Conservation (phyloP, 2,797 vertebrate genomes). For the Tapera naevia region DNA sequence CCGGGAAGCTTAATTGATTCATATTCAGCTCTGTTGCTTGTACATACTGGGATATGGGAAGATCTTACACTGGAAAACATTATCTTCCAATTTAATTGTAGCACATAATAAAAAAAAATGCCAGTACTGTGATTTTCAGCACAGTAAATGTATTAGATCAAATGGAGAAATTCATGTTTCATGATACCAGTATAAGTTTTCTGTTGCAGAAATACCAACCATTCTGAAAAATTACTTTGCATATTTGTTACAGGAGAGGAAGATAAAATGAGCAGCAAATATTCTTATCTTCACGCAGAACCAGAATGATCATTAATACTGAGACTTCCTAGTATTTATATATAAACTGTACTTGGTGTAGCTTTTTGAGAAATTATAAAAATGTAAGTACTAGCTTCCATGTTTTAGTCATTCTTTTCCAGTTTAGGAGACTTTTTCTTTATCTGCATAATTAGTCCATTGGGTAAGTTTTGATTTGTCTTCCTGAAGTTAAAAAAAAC, state of each 20-base stretch:
- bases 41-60: background rate
- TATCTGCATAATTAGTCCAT: background rate
- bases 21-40: background rate
- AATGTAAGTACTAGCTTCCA: background rate
- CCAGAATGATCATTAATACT: background rate
- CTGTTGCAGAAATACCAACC: background rate
- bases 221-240: background rate
- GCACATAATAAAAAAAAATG: background rate
- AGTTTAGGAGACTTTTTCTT: background rate
- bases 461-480: background rate
- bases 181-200: background rate
- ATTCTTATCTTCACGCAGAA: background rate
- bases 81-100: background rate
- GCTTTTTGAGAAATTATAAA: background rate
- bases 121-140: background rate
- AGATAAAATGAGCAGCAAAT: background rate
- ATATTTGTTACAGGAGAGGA: background rate
- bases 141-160: background rate
- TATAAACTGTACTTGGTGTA: background rate
- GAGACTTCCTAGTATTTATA: background rate
- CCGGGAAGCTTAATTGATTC: background rate
- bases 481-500: background rate
- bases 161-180: background rate
- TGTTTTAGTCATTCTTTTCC: background rate
- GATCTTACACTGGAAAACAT: background rate